phyloP scores from a whole-genome alignment of 2,797 vertebrate species.

The Dermochelys coriacea region DNA sequence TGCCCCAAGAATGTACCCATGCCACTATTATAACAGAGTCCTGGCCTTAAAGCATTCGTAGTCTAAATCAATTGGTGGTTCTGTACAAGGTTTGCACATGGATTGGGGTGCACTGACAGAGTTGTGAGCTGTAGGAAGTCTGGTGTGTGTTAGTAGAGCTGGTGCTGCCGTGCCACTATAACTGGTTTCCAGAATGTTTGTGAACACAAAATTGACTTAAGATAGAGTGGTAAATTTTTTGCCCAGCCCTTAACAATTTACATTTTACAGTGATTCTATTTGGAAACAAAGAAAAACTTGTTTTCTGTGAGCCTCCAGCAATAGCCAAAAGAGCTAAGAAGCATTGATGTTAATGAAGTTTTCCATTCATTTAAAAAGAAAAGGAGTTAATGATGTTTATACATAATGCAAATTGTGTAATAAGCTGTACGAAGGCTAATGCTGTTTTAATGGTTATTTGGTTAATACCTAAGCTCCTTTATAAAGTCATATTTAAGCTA shows the following conservation, averaged over 20 bases:
- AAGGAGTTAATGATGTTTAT: neutral
- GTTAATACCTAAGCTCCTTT: neutral
- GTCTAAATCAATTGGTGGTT: neutral
- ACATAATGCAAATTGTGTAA: neutral
- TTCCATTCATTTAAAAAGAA: neutral
- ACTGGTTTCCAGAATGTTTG: neutral
- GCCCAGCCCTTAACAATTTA: neutral
- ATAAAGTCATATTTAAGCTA: neutral
- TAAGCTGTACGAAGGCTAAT: neutral
- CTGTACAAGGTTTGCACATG: neutral
- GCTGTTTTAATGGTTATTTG: neutral
- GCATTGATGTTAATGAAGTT: neutral
- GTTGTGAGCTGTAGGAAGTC: neutral
- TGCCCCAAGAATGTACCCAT: neutral
- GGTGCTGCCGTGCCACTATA: neutral
- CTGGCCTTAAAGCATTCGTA: neutral
- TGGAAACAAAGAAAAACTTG: neutral
- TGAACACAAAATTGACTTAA: neutral
- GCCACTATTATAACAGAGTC: neutral
- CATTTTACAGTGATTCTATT: neutral
- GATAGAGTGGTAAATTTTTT: neutral
- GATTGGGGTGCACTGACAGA: neutral
- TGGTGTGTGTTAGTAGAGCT: neutral
- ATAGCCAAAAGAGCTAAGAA: neutral
- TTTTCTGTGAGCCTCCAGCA: neutral